Evolutionary conservation across 2,797 vertebrate genomes (phyloP).

Genomic region (Helicolenus hilgendorfi): DNA sequence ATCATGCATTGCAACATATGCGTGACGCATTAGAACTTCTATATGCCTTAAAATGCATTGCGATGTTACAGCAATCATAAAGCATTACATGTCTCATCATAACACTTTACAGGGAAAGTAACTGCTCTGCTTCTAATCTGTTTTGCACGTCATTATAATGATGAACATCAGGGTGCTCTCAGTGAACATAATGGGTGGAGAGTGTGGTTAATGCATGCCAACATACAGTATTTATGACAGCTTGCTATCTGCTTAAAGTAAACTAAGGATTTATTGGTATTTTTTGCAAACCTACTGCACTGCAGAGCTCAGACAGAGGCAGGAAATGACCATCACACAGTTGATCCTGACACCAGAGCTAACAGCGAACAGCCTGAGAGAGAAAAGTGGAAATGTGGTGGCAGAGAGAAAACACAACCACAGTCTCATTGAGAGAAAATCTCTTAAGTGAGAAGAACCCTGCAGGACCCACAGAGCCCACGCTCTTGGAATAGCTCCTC

Average conservation of each 20-base stretch:
- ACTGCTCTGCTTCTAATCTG: background rate
- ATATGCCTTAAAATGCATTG: background rate
- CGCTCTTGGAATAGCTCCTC: background rate
- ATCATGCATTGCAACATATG: background rate
- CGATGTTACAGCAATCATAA: background rate
- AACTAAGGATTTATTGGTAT: constrained; percentile 15
- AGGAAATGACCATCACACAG: constrained; percentile 6
- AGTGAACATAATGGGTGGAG: background rate
- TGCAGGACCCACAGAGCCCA: background rate
- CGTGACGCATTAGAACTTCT: background rate
- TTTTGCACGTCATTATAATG: background rate
- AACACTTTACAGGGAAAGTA: constrained; percentile 8
- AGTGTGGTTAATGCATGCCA: background rate
- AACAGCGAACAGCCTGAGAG: background rate
- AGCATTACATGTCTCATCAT: background rate
- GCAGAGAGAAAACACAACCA: background rate
- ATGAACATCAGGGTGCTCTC: background rate
- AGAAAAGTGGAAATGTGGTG: background rate
- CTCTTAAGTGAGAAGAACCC: background rate
- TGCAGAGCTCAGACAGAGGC: background rate
- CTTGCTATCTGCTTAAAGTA: background rate
- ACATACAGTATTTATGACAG: constrained; percentile 19
- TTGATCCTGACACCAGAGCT: constrained; percentile 22
- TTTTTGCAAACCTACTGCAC: constrained; percentile 5
- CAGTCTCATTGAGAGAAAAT: background rate